These are phyloP conservation scores for Pelodytes ibericus DNA, from an alignment of 2,797 vertebrate genomes.

Conservation along the genomic window DNA sequence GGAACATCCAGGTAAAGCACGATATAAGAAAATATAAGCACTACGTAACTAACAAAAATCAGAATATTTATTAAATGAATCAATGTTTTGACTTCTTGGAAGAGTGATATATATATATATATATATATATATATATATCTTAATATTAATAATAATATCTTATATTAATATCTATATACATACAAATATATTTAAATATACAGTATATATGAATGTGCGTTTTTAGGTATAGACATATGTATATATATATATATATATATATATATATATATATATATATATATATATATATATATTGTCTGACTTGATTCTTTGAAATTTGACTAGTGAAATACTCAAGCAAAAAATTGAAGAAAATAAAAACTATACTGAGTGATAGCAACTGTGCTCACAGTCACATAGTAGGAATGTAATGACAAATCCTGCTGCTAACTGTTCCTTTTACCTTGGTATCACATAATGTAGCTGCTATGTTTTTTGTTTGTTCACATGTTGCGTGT, in stretches of 20 bases:
- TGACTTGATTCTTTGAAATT: not conserved
- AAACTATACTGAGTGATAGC: slow-evolving; percentile 35
- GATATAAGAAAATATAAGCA: too few species aligned
- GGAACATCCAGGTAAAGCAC: too few species aligned
- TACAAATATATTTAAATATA: too few species aligned
- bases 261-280: too few species aligned
- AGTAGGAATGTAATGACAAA: slow-evolving; percentile 25
- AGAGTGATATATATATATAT: too few species aligned
- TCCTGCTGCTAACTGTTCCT: slow-evolving; percentile 34
- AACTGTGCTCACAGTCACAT: slow-evolving; percentile 40
- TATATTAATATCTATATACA: too few species aligned
- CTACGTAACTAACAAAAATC: too few species aligned
- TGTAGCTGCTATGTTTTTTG: slow-evolving; percentile 30
- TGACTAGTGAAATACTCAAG: not conserved
- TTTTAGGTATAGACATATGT: too few species aligned
- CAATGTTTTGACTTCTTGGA: too few species aligned
- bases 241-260: slow-evolving; percentile 9
- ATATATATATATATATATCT: not conserved
- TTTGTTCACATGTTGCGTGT: not conserved
- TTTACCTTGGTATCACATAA: slow-evolving; percentile 26
- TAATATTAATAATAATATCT: too few species aligned
- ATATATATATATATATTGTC: not conserved
- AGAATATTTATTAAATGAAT: too few species aligned
- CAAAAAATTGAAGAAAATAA: slow-evolving; percentile 31
- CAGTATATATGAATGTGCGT: too few species aligned